Percentiles rank a stretch among this genome's conserved stretches.
Evolutionary conservation across 2,797 vertebrate genomes (phyloP).

Genomic region (Molossus alvarezi): DNA sequence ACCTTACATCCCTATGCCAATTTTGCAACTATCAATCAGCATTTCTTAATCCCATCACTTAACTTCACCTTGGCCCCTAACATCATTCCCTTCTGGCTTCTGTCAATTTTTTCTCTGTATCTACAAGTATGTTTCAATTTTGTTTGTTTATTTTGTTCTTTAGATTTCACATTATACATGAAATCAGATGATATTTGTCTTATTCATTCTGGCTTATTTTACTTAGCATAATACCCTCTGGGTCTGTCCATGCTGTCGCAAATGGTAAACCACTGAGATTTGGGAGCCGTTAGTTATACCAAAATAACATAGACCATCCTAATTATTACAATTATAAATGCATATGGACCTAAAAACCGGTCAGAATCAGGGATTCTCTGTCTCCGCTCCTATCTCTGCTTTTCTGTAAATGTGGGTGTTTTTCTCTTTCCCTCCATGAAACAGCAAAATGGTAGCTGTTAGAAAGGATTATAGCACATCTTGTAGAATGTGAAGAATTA

Average conservation of each 20-base stretch:
- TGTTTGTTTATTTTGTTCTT: background rate
- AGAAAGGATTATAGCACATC: background rate
- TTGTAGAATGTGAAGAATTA: background rate
- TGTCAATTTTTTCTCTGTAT: background rate
- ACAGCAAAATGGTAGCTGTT: background rate
- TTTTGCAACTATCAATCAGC: background rate
- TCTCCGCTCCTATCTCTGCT: background rate
- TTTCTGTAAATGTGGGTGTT: background rate
- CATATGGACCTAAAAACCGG: background rate
- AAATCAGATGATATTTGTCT: background rate
- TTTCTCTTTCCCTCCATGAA: background rate
- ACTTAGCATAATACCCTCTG: background rate
- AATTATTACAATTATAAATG: background rate
- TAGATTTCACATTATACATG: background rate
- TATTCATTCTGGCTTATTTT: background rate
- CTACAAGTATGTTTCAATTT: background rate
- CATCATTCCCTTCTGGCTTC: background rate
- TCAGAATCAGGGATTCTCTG: background rate
- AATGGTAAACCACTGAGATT: conserved; percentile 12
- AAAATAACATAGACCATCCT: background rate
- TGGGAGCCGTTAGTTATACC: background rate
- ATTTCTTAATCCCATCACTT: background rate
- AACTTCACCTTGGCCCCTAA: background rate
- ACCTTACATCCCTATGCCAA: background rate
- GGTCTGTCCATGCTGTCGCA: background rate